Percentiles rank a stretch among this genome's conserved stretches.
Conservation (phyloP, 1,140 invertebrate genomes). For the Xylocopa sonorina region DNA sequence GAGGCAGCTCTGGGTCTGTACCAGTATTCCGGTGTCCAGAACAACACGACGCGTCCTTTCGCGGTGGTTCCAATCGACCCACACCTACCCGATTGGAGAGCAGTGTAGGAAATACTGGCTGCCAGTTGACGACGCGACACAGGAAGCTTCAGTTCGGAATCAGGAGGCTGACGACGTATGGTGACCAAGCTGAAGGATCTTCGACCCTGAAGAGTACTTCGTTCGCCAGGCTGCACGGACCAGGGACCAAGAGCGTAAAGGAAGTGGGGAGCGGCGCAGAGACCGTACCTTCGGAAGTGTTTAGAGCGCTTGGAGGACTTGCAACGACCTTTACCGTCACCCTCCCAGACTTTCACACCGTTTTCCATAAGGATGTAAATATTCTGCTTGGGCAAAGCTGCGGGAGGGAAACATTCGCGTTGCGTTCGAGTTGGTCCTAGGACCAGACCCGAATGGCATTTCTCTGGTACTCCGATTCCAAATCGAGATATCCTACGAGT, state of each 20-base stretch:
- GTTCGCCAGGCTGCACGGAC: constrained; percentile 79
- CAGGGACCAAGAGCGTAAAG: constrained; percentile 81
- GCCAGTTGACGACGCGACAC: constrained; percentile 79
- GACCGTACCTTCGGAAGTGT: constrained; percentile 78
- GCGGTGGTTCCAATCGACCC: constrained; percentile 47
- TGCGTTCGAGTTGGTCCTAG: constrained; percentile 54
- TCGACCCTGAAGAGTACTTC: constrained; percentile 76
- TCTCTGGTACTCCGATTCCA: constrained; percentile 80
- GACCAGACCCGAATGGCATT: constrained; percentile 78
- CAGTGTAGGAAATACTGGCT: constrained; percentile 77
- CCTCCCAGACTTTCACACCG: constrained; percentile 74
- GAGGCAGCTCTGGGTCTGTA: constrained; percentile 80
- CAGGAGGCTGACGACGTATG: constrained; percentile 70
- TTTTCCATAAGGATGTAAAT: constrained; percentile 70
- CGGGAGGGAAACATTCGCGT: neutral
- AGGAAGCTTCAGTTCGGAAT: constrained; percentile 75
- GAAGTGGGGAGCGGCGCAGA: constrained; percentile 79
- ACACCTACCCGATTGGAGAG: constrained; percentile 62
- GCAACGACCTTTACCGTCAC: constrained; percentile 5
- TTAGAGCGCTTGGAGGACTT: constrained; percentile 45
- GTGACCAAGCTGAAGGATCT: constrained; percentile 76
- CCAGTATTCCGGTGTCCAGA: constrained; percentile 84
- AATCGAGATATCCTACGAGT: constrained; percentile 76
- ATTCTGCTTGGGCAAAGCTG: neutral
- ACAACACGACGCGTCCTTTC: constrained; percentile 75